These are phyloP conservation scores for Simalia tracyae DNA, from an alignment of 2,797 vertebrate genomes.

Conservation along the genomic window DNA sequence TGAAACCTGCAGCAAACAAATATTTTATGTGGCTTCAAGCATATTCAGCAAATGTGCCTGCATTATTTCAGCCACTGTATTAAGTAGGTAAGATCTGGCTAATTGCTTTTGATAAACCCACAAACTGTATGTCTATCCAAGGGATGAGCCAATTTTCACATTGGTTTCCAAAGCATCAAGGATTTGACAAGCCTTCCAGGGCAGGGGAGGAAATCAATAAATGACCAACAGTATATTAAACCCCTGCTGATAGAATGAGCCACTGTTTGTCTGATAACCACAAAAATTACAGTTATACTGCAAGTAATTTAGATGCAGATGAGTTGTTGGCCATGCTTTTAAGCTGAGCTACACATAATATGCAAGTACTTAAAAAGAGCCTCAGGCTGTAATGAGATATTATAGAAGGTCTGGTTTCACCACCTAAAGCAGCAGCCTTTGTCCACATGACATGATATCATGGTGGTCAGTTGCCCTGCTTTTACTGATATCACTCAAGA, in stretches of 20 bases:
- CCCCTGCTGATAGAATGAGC: constrained; percentile 24
- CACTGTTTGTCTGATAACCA: constrained; percentile 42
- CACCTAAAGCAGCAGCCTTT: background rate
- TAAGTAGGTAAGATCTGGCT: constrained; percentile 21
- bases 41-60: background rate
- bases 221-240: constrained; percentile 44
- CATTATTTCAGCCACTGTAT: background rate
- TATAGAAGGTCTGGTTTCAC: background rate
- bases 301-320: constrained; percentile 55
- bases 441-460: background rate
- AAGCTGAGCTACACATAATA: constrained; percentile 10
- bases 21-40: constrained; percentile 14
- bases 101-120: constrained; percentile 47
- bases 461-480: background rate
- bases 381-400: background rate
- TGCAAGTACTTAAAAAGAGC: background rate
- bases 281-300: constrained; percentile 36
- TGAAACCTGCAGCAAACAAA: background rate
- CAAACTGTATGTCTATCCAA: constrained; percentile 30
- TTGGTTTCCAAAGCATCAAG: constrained; percentile 46
- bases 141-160: constrained; percentile 41
- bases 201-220: constrained; percentile 43
- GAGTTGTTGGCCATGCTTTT: constrained; percentile 44
- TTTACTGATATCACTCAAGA: background rate
- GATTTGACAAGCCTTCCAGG: constrained; percentile 45